Base-by-base conservation (phyloP, 1,140 invertebrate genomes). In the Pseudomyrmex concolor region DNA sequence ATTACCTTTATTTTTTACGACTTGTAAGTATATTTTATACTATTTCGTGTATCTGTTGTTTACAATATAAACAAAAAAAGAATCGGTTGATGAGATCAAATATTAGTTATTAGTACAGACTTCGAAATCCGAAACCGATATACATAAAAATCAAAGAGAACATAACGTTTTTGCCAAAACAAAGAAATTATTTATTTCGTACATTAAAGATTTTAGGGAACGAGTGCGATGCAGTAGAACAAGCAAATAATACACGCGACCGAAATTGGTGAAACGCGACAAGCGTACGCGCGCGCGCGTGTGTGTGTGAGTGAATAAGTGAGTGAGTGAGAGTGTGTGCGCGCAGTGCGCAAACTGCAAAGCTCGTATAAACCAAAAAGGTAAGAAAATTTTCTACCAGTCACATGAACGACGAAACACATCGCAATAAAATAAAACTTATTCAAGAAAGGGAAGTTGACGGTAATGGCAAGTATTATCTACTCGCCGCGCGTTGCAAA, bases 341-440 rank as follows among this genome's bases (percentile, higher is more conserved):
- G 19, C 17, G 34, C 5, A 22, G 22, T 13, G 22, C 13, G 48
- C 25, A 19, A 78, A 78, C 13, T 17, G 54, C 66, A 71, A 77
- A 59, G 76, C 59, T 55, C 13, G 64, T 17, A 43, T 80, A 71
- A 15, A 34, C 15, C 1, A n/a, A 25, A 25, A 25, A 34, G 55
- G 19, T 70, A 80, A 70, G 54, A 43, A 59, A 19, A 70, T 59
- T 59, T 17, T 57, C 12, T 19, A 43, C n/a, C 10, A 60, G 22
- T 25, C 19, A 64, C 45, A 45, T 48, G 64, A 19, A 2, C 50
- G 54, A 43, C 19, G 15, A 66, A 59, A 80, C 71, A 51, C 51
- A 48, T 70, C 22, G 76, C 54, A 48, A 80, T 80, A 80, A 80
- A 80, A 80, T 80, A 57, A 50, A 80, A 80, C 34, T 48, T 59